These are phyloP conservation scores for Dryas iulia DNA, from an alignment of 1,140 invertebrate species.

Conservation along the genomic window DNA sequence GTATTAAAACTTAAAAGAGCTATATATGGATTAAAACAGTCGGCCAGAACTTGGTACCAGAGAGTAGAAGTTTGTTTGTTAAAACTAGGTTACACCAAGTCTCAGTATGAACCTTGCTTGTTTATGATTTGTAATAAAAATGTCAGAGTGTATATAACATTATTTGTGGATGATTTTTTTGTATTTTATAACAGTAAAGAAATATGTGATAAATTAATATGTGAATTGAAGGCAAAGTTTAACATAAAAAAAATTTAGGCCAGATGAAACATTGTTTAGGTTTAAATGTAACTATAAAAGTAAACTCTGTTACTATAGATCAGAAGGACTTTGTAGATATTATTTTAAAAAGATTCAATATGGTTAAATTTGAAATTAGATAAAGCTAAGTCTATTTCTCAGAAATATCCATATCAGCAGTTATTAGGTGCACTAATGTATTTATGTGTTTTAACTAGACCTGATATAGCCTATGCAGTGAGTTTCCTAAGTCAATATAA, in stretches of 20 bases:
- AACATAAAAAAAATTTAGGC: background rate
- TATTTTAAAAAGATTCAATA: no score
- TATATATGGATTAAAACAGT: background rate
- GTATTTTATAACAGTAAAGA: background rate
- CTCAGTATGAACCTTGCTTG: no score
- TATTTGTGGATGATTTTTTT: slow-evolving; percentile 9
- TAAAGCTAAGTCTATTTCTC: no score
- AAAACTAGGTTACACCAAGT: background rate
- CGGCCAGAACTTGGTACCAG: background rate
- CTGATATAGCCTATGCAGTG: background rate
- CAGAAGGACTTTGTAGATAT: background rate
- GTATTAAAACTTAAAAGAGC: background rate
- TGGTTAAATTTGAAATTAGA: no score
- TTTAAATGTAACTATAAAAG: background rate
- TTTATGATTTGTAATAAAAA: no score
- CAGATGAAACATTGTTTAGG: background rate
- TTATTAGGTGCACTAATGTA: no score
- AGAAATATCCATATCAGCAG: no score
- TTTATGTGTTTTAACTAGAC: background rate
- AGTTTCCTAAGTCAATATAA: slow-evolving; percentile 11
- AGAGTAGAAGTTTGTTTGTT: background rate
- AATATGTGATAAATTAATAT: no score
- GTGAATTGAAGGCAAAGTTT: no score
- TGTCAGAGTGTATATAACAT: background rate
- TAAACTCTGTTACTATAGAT: background rate